Evolutionary conservation across 2,113 vertebrate species (phyloP).

Genomic region (Aleadryas rufinucha): DNA sequence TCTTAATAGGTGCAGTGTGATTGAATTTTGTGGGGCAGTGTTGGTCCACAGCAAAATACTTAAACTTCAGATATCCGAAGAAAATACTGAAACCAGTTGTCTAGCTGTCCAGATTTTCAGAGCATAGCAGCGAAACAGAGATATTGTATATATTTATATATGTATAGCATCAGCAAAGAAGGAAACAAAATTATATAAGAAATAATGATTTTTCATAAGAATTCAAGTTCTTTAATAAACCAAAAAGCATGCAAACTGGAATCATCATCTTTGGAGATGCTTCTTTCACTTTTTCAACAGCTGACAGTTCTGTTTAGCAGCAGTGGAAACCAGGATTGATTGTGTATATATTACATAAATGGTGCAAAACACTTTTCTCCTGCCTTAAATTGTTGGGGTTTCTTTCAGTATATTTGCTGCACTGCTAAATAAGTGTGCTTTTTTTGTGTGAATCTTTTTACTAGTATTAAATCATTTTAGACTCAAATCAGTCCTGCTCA

Average conservation of each 20-base stretch:
- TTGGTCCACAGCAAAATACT: neutral
- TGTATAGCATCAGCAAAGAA: neutral
- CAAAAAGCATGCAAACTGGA: neutral
- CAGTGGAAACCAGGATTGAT: neutral
- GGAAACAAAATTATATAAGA: neutral
- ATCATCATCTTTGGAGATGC: neutral
- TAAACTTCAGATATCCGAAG: neutral
- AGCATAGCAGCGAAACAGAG: neutral
- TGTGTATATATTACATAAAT: neutral
- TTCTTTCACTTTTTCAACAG: neutral
- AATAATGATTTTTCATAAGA: neutral
- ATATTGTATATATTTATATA: neutral
- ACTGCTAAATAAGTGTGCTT: neutral
- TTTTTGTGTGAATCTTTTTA: neutral
- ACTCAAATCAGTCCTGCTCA: neutral
- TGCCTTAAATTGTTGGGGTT: neutral
- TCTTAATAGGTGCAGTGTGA: neutral
- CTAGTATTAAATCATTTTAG: neutral
- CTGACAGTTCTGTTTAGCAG: neutral
- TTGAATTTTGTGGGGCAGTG: neutral
- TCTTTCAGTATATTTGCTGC: neutral
- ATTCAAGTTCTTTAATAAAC: neutral
- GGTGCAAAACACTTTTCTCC: neutral
- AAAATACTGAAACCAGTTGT: neutral
- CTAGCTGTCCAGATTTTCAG: neutral